Evolutionary conservation across 2,797 vertebrate genomes (phyloP).

Genomic region (Betta splendens): DNA sequence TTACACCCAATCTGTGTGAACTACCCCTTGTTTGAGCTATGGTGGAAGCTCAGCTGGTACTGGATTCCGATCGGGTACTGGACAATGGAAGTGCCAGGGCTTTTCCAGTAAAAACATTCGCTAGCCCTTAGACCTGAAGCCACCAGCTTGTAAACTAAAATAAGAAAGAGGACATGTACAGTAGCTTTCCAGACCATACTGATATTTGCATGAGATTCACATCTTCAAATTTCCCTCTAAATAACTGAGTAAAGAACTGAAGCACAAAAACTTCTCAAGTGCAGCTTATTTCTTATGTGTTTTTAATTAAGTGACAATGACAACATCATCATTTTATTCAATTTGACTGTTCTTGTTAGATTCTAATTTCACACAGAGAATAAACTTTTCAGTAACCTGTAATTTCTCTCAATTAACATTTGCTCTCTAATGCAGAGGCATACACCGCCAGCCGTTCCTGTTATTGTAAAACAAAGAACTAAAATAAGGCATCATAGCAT

Average conservation of each 20-base stretch:
- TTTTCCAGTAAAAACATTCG: neutral
- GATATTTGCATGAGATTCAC: too few relatives aligned
- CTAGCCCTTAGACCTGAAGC: neutral
- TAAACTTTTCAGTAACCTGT: constrained; percentile 36
- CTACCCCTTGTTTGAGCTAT: too few relatives aligned
- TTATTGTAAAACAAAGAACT: constrained; percentile 49
- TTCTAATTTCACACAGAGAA: constrained; percentile 34
- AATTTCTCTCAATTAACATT: constrained; percentile 48
- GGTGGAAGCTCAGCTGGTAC: too few relatives aligned
- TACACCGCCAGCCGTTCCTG: constrained; percentile 30
- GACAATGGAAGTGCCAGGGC: neutral
- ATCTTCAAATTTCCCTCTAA: too few relatives aligned
- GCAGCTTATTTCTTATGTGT: constrained; percentile 44
- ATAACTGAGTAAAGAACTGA: too few relatives aligned
- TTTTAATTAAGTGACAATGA: constrained; percentile 24
- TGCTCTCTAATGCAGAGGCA: constrained; percentile 30
- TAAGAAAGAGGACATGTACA: neutral
- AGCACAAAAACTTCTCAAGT: too few relatives aligned
- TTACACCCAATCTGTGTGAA: too few relatives aligned
- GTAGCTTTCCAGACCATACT: too few relatives aligned
- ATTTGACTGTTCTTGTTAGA: constrained; percentile 22
- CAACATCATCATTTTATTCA: constrained; percentile 25
- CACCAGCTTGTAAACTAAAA: neutral
- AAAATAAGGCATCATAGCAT: constrained; percentile 36
- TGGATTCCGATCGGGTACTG: neutral